A percentile compares a stretch with the other conserved stretches of the same genome.
These are phyloP conservation scores for Ovis aries DNA, from an alignment of 2,113 vertebrate genomes.

Conservation along the genomic window DNA sequence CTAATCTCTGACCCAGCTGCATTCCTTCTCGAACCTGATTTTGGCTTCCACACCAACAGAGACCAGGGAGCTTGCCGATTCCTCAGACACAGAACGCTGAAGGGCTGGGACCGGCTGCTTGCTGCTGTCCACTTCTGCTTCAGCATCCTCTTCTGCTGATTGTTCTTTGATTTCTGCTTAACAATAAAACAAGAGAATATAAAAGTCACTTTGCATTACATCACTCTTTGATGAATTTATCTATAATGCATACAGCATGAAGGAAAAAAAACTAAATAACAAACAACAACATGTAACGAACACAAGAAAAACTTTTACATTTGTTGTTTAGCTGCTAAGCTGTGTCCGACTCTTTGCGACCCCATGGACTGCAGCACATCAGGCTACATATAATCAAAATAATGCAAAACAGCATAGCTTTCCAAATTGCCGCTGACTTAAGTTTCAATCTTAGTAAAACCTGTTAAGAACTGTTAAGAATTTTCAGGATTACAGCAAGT, in stretches of 20 bases:
- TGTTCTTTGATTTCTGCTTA: constrained; percentile 85
- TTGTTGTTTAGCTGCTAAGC: not conserved
- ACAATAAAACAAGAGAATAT: not conserved
- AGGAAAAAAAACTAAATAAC: not conserved
- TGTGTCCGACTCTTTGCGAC: not conserved
- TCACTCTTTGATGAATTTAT: not conserved
- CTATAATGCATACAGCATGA: not conserved
- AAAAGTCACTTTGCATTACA: not conserved
- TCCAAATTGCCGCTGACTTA: not conserved
- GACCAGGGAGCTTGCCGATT: constrained; percentile 84
- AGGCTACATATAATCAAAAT: not conserved
- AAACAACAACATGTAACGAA: not conserved
- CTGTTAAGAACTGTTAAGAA: not conserved
- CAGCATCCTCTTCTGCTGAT: constrained; percentile 78
- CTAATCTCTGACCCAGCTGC: not conserved
- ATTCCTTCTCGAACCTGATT: constrained; percentile 82
- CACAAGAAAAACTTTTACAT: not conserved
- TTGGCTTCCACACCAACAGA: constrained; percentile 89
- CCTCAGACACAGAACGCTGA: constrained; percentile 86
- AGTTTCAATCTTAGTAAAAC: not conserved
- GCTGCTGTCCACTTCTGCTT: constrained; percentile 80
- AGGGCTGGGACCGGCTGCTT: constrained; percentile 83
- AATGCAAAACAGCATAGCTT: not conserved
- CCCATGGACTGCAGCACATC: not conserved
- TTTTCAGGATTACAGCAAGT: not conserved